These are phyloP conservation scores for Lasioglossum baleicum DNA, from an alignment of 1,140 invertebrate species.

Conservation along the genomic window DNA sequence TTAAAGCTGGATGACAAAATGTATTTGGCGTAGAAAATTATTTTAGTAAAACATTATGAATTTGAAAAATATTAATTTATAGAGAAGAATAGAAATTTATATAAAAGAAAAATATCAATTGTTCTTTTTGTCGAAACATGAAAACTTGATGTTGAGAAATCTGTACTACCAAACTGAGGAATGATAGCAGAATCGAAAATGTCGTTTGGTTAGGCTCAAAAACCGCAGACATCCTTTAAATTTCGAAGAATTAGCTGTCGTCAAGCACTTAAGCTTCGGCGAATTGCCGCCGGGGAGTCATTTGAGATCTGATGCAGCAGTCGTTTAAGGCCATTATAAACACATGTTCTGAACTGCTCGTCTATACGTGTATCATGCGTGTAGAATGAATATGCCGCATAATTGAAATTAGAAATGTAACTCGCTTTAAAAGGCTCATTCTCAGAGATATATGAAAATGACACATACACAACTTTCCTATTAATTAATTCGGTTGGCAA, in stretches of 20 bases:
- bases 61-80: too few relatives aligned
- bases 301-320: conserved; percentile 18
- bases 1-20: neutral
- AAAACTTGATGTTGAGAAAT: neutral
- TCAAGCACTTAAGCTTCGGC: conserved; percentile 44
- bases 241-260: conserved; percentile 40
- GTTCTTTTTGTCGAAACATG: neutral
- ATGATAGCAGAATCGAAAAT: neutral
- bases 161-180: too few relatives aligned
- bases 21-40: too few relatives aligned
- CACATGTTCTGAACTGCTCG: conserved; percentile 5
- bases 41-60: too few relatives aligned
- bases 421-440: neutral
- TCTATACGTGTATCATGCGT: conserved; percentile 4
- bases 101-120: neutral
- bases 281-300: conserved; percentile 36
- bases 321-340: conserved; percentile 32
- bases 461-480: too few relatives aligned
- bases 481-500: too few relatives aligned
- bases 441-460: too few relatives aligned
- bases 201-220: neutral
- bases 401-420: neutral
- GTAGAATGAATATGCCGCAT: neutral
- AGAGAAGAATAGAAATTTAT: too few relatives aligned
- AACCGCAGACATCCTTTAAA: conserved; percentile 24